Evolutionary conservation across 2,113 vertebrate species (phyloP), one percentile per base, ranked within the genome.

Genomic region (Macquaria ambigua): DNA sequence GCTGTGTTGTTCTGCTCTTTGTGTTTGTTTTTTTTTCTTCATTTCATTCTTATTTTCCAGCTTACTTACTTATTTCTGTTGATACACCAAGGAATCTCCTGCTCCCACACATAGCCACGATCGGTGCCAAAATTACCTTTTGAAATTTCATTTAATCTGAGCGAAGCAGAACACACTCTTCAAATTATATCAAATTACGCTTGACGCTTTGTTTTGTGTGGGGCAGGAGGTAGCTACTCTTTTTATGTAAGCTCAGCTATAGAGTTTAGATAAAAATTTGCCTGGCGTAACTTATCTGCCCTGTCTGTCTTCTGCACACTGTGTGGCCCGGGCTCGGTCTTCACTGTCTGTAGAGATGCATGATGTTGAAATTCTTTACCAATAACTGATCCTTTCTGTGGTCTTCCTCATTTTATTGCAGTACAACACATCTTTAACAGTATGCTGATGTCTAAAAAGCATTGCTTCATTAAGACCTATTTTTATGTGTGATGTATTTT

Each of bases 131-230:
- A 74, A 62, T 70, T 59, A 16, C 15, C 15, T 48, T 34, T 67
- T 56, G 43, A 84, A 53, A 67, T 77, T 39, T 48, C 1, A 53
- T 64, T 82, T 28, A n/a, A 62, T 85, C 14, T 8, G 18, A 67
- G 39, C 4, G 37, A 31, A 41, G 14, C 43, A 52, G 41, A 86
- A 28, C 39, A 7, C 8, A 62, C 0, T 0, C 34, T 37, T 28
- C 5, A 55, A 12, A n/a, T 20, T 3, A 4, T 8, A 77, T 61
- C 23, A 61, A 9, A 39, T 67, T 25, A 43, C 3, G 2, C 21
- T 34, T 34, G 34, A 34, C 0, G 34, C 3, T 34, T 34, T 34
- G 2, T 34, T 34, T 34, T 34, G 21, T 78, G 46, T 61, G 46
- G 12, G 34, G 14, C 37, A 56, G 56, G 8, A 41, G 12, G 16